Base-by-base conservation (phyloP, 2,888 invertebrate genomes). In the Isotomurus palustris region DNA sequence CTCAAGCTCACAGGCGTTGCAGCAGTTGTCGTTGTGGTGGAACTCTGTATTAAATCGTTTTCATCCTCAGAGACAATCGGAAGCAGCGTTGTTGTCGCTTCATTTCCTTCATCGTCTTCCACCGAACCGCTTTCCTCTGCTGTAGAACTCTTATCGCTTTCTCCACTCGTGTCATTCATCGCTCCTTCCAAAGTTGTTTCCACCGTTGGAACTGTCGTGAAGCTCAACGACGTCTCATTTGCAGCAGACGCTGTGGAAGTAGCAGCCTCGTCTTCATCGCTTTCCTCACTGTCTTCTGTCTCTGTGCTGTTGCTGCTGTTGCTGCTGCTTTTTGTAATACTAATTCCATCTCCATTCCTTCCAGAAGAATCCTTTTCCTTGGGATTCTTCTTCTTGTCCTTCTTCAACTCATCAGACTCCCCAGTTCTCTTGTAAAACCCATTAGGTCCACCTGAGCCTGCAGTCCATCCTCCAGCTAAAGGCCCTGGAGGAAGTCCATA, bases 271-370 rank as follows among this genome's bases (percentile, higher is more conserved):
- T 44, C 36, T 8, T 45, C 44, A 5, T 40, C 25, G n/a, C 48
- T 38, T 2, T 49, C 38, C 24, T 28, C 27, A 4, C 22, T 8
- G 6, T 45, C 22, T 24, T 17, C 45, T 17, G 10, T 8, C 41
- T 40, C 41, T 6, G 12, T 38, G 8, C n/a, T 40, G 10, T 12
- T 19, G 8, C 6, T 2, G 4, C 10, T 17, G 21, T 38, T n/a
- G 6, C 24, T 2, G 32, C 32, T n/a, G 14, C 21, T 32, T 12
- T 38, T 50, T 21, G 17, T 24, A 14, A 29, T 32, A 4, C 4
- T n/a, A 24, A 8, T 2, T 32, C 8, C 14, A 17, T 58, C 53
- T 6, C 17, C 35, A 53, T 57, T 24, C 45, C 41, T 27, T 21
- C 19, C 44, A 8, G 35, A 29, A 19, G 24, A 17, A 24, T 6